These are phyloP conservation scores for Pagrus major DNA, from an alignment of 2,113 vertebrate genomes.

Conservation along the genomic window DNA sequence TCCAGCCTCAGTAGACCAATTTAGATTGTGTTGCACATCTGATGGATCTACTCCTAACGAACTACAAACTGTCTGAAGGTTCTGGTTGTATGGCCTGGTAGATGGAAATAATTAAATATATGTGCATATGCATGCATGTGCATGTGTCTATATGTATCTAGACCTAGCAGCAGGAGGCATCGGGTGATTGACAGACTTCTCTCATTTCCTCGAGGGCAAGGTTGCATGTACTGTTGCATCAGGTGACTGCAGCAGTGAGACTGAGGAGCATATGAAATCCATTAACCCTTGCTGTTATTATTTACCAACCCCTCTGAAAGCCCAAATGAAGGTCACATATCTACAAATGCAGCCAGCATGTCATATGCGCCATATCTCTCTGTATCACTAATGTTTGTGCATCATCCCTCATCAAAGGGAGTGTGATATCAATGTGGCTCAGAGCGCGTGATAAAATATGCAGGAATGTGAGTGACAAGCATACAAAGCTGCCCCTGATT, in stretches of 20 bases:
- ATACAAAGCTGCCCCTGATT: slow-evolving; percentile 59
- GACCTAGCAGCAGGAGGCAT: slow-evolving; percentile 46
- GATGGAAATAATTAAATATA: slow-evolving; percentile 50
- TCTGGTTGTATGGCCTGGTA: not conserved
- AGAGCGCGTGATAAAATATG: slow-evolving; percentile 70
- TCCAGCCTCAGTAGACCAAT: not conserved
- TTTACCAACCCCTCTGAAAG: slow-evolving; percentile 68
- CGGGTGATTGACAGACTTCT: slow-evolving; percentile 74
- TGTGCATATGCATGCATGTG: slow-evolving; percentile 16
- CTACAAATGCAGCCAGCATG: slow-evolving; percentile 73
- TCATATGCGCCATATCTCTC: slow-evolving; percentile 60
- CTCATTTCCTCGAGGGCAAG: slow-evolving; percentile 69
- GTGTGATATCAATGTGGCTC: slow-evolving; percentile 71
- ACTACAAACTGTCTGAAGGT: slow-evolving; percentile 1
- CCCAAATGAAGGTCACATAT: slow-evolving; percentile 75
- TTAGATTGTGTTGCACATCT: not conserved
- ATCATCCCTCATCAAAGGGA: slow-evolving; percentile 74
- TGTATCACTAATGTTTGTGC: slow-evolving; percentile 68
- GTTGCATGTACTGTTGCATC: slow-evolving; percentile 75
- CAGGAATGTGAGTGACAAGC: slow-evolving; percentile 64
- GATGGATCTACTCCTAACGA: slow-evolving; percentile 30
- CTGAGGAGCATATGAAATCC: slow-evolving; percentile 72
- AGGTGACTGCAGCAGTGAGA: slow-evolving; percentile 69
- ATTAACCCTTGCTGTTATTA: slow-evolving; percentile 74
- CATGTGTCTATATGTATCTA: slow-evolving; percentile 43